These are phyloP conservation scores for Taurulus bubalis DNA, from an alignment of 2,113 vertebrate genomes.

Conservation along the genomic window DNA sequence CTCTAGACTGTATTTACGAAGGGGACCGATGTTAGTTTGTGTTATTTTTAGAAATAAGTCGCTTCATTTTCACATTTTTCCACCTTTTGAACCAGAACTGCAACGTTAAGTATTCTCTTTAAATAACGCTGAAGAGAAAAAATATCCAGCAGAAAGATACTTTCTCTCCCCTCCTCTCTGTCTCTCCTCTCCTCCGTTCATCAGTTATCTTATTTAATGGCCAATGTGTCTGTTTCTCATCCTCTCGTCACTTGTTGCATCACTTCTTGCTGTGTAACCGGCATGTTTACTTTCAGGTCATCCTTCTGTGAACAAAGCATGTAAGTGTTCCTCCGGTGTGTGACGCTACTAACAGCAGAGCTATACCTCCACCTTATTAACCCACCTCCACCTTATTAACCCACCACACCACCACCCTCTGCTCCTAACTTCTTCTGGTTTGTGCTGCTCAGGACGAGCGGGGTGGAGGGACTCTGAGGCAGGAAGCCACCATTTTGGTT, in stretches of 20 bases:
- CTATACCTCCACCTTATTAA: slow-evolving; percentile 37
- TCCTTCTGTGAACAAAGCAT: slow-evolving; percentile 87
- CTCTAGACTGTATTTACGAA: too few species aligned
- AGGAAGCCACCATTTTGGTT: too few species aligned
- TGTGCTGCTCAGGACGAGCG: neutral
- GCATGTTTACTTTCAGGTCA: slow-evolving; percentile 93
- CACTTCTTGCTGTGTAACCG: slow-evolving; percentile 73
- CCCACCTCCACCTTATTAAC: slow-evolving; percentile 17
- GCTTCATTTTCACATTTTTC: too few species aligned
- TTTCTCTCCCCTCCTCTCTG: too few species aligned
- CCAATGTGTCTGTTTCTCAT: neutral
- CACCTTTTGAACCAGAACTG: too few species aligned
- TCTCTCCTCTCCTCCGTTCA: too few species aligned
- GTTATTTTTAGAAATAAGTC: too few species aligned
- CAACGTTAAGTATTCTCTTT: too few species aligned
- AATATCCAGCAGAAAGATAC: too few species aligned
- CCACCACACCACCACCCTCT: neutral
- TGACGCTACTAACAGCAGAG: slow-evolving; percentile 39
- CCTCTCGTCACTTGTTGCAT: slow-evolving; percentile 17
- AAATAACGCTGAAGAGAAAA: too few species aligned
- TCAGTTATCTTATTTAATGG: neutral
- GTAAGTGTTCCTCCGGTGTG: slow-evolving; percentile 87
- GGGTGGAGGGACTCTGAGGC: too few species aligned
- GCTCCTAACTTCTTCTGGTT: slow-evolving; percentile 2
- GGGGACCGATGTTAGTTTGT: too few species aligned